Percentiles rank a stretch among this genome's conserved stretches.
phyloP scores from a whole-genome alignment of 2,797 vertebrate species.

The Spondyliosoma cantharus region DNA sequence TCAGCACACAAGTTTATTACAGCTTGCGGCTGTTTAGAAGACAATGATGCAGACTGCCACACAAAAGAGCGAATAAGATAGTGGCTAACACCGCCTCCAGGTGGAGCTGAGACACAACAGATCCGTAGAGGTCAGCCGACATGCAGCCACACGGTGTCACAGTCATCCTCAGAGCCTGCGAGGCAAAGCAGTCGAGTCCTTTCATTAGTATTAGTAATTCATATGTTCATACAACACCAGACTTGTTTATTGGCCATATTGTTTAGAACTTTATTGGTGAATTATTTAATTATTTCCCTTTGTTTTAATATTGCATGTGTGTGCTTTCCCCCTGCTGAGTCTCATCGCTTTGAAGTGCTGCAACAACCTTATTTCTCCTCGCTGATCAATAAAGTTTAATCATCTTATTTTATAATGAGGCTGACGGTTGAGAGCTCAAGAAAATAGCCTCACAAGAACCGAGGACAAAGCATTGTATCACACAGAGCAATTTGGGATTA shows the following conservation, averaged over 20 bases:
- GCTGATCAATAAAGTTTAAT: constrained; percentile 14
- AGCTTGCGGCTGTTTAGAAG: no score
- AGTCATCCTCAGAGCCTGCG: background rate
- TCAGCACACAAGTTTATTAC: no score
- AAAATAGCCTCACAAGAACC: background rate
- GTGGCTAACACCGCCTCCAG: constrained; percentile 52
- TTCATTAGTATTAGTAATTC: background rate
- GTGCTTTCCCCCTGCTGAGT: background rate
- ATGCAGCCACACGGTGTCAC: background rate
- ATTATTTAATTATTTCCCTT: background rate
- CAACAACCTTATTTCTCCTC: background rate
- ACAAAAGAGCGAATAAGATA: background rate
- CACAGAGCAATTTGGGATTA: background rate
- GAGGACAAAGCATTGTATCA: background rate
- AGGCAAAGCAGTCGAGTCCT: background rate
- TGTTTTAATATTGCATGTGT: background rate
- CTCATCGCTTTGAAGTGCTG: background rate
- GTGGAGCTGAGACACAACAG: constrained; percentile 62
- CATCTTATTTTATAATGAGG: background rate
- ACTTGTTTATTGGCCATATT: background rate
- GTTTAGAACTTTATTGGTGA: background rate
- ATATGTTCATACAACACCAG: background rate
- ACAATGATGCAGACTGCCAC: background rate
- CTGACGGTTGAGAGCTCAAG: background rate
- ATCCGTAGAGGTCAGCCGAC: constrained; percentile 11